Base-by-base conservation (phyloP, 2,113 vertebrate genomes). In the Dasyornis broadbenti region DNA sequence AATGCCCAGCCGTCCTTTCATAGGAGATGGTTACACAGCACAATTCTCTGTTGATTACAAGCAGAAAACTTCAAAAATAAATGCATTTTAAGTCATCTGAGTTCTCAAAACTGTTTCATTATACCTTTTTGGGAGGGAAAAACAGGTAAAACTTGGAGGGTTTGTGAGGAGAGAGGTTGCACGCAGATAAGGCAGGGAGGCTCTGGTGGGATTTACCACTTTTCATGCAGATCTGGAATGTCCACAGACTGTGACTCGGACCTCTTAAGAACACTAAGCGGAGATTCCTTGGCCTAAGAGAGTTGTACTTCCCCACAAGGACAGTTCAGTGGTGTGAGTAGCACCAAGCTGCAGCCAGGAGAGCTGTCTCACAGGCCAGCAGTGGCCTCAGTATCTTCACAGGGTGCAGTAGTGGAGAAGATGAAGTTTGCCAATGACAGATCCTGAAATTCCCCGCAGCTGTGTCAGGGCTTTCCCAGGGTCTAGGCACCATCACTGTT, bases 21-120 rank as follows among this genome's bases (percentile, higher is more conserved):
- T 22, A 90, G 68, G 64, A 66, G 56, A 83, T 60, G 76, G 92
- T 96, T 96, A 96, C 94, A 78, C 92, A 96, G 96, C 95, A 97
- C 93, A 96, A 93, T 92, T 63, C 79, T 76, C 79, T n/a, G 23
- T 37, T 90, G 71, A 94, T 90, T 90, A 33, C 56, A 71, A 93
- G 82, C 71, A 89, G 85, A 94, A 95, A 90, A 83, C 53, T 50
- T 72, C 20, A 30, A 79, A 95, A 95, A 52, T 21, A 59, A 39
- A 31, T 26, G 10, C 14, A 35, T 22, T 89, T 75, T 42, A 64
- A 76, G 50, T 54, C 1, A 1, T 61, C 33, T 20, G 49, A 82
- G 21, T 11, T 31, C 37, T 44, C 11, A 15, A 12, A 86, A 56
- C 35, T 1, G 35, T 40, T 92, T 86, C 40, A 30, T 73, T 82